Evolutionary conservation across 2,888 invertebrate species (phyloP).

Genomic region (Junonia oenone): DNA sequence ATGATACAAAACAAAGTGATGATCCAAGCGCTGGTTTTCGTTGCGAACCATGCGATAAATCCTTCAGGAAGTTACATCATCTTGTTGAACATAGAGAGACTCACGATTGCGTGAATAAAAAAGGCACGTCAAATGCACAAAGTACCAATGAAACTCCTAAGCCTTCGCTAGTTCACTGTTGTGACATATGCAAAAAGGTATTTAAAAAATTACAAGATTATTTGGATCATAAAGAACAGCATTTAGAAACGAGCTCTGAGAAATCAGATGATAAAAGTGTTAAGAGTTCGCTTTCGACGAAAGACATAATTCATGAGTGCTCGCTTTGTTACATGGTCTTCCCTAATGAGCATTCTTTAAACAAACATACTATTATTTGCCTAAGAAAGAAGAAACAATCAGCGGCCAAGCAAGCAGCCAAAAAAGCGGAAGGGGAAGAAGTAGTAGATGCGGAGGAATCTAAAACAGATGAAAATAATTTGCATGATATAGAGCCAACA

Average conservation of each 20-base stretch:
- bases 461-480: constrained; percentile 28
- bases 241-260: constrained; percentile 60
- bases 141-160: constrained; percentile 39
- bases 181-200: constrained; percentile 67
- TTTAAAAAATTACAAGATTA: constrained; percentile 67
- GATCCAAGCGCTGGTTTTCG: constrained; percentile 66
- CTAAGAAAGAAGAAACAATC: constrained; percentile 65
- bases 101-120: constrained; percentile 65
- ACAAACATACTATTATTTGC: constrained; percentile 62
- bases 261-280: constrained; percentile 69
- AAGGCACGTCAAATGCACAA: constrained; percentile 41
- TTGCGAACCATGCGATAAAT: constrained; percentile 74
- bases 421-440: constrained; percentile 34
- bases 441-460: constrained; percentile 22
- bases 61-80: constrained; percentile 72
- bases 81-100: constrained; percentile 73
- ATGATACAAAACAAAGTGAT: constrained; percentile 43
- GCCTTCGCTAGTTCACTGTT: constrained; percentile 45
- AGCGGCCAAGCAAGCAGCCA: constrained; percentile 38
- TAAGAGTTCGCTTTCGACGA: constrained; percentile 63
- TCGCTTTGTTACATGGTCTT: constrained; percentile 76
- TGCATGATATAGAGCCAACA: constrained; percentile 28
- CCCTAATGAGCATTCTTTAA: constrained; percentile 72
- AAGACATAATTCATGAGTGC: constrained; percentile 75
- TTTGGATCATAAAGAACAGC: constrained; percentile 71